Evolutionary conservation across 2,797 vertebrate genomes (phyloP).

Genomic region (Malacoraja senta): DNA sequence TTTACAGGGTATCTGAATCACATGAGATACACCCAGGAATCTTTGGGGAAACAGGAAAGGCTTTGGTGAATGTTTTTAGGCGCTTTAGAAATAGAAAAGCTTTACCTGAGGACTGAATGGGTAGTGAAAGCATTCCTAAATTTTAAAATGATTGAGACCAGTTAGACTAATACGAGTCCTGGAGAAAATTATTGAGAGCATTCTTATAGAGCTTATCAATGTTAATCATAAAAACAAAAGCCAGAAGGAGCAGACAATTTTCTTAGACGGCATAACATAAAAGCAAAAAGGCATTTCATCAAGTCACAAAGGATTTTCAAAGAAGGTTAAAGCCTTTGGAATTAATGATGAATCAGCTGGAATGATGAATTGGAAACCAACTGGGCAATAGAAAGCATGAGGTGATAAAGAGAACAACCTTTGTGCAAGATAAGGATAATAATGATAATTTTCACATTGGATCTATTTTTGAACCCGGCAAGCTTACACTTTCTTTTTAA

Average conservation of each 20-base stretch:
- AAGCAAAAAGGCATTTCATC: not conserved
- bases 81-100: not conserved
- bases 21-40: not conserved
- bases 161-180: not conserved
- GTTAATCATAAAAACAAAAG: not conserved
- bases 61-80: not conserved
- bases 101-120: constrained; percentile 8
- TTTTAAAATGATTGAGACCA: not conserved
- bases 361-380: constrained; percentile 22
- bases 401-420: not conserved
- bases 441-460: not conserved
- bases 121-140: not conserved
- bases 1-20: constrained; percentile 5
- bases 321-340: not conserved
- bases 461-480: not conserved
- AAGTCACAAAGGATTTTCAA: not conserved
- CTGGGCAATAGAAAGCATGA: not conserved
- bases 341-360: not conserved
- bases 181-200: not conserved
- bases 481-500: not conserved
- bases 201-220: not conserved
- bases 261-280: too few relatives aligned
- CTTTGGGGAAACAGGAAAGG: not conserved
- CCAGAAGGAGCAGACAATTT: not conserved
- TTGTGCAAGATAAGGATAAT: not conserved